These are phyloP conservation scores for Bombylius major DNA, from an alignment of 2,888 invertebrate species.

Conservation along the genomic window DNA sequence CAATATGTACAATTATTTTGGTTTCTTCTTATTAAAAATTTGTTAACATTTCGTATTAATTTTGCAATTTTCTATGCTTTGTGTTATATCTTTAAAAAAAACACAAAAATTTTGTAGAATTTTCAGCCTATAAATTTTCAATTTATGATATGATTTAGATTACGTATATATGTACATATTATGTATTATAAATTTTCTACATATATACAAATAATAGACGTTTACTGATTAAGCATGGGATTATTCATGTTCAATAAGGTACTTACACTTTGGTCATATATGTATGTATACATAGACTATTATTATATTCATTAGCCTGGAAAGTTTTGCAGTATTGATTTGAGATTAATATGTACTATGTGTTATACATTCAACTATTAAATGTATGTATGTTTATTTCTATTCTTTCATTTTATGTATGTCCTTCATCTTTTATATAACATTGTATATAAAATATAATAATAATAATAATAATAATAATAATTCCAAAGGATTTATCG, in stretches of 20 bases:
- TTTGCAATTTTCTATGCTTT: too few species aligned
- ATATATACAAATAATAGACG: constrained; percentile 1
- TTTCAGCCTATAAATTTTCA: too few species aligned
- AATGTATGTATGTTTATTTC: background rate
- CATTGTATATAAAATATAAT: background rate
- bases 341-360: background rate
- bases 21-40: too few species aligned
- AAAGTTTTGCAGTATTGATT: constrained; percentile 7
- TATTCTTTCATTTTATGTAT: too few species aligned
- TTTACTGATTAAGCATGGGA: constrained; percentile 4
- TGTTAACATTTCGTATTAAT: too few species aligned
- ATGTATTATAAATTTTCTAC: constrained; percentile 1
- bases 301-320: constrained; percentile 7
- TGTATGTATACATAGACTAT: background rate
- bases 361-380: background rate
- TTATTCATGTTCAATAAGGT: constrained; percentile 5
- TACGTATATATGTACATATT: too few species aligned
- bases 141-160: too few species aligned
- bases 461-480: background rate
- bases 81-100: too few species aligned
- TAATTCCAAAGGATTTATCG: constrained; percentile 5
- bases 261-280: constrained; percentile 2
- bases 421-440: too few species aligned
- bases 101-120: too few species aligned
- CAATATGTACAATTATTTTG: too few species aligned